Base-by-base conservation (phyloP, 1,140 invertebrate genomes). In the Lordiphosa stackelbergi region DNA sequence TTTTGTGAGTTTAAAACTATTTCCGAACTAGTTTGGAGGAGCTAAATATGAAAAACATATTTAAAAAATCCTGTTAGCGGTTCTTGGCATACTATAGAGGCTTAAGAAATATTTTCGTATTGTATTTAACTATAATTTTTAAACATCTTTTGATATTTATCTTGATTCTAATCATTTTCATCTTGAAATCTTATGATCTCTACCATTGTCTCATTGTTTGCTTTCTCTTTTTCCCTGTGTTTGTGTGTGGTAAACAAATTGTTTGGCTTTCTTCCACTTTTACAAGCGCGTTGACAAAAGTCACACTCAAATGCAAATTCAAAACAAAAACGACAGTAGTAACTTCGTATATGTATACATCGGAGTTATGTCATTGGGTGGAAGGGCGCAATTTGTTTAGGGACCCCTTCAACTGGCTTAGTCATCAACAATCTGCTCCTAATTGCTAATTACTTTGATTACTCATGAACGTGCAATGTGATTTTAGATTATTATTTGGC, bases 391-490 rank as follows among this genome's bases (percentile, higher is more conserved):
- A 31, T 31, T 31, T 31, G 28, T 31, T 31, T 31, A 31, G 28
- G 28, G 28, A 31, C 22, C 5, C 22, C 22, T 24, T 4, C 35
- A 16, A 52, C 12, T 40, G 42, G 28, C 38, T 40, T 40, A 13
- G 5, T 40, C 13, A 31, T 24, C 9, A 34, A 16, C 36, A 42
- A 66, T 45, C 38, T 75, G 49, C 61, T 75, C 45, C 57, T 69
- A 77, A 77, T 75, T 72, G 45, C 64, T 52, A 49, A 59, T 69
- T 53, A 56, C 43, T 59, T 24, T 34, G 56, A 58, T 78, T 78
- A 73, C 56, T 78, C 73, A 78, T 55, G 40, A 40, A 31, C 41
- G 37, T 45, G 36, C 61, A 69, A 69, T 69, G 57, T 31, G 45
- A 52, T 49, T 55, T 62, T 69, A 48, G 73, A 78, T 78, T 69